Evolutionary conservation across 2,797 vertebrate genomes (phyloP).

Genomic region (Heterohyrax brucei): DNA sequence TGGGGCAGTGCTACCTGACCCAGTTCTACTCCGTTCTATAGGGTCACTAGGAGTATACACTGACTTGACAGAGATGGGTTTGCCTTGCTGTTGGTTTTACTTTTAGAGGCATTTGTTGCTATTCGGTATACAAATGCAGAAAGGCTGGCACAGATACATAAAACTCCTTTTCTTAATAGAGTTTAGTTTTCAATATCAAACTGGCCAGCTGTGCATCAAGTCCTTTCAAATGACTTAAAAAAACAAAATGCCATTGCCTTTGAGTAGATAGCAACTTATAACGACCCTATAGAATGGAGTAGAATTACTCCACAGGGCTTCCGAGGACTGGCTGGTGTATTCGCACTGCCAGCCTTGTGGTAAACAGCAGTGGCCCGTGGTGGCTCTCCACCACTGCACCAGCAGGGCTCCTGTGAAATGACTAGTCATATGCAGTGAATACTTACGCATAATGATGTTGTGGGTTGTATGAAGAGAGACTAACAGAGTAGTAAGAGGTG

Average conservation of each 20-base stretch:
- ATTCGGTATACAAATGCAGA: neutral
- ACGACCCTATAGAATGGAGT: too few species aligned
- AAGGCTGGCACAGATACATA: slow-evolving; percentile 32
- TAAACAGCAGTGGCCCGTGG: too few species aligned
- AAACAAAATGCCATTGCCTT: too few species aligned
- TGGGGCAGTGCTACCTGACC: too few species aligned
- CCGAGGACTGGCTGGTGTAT: too few species aligned
- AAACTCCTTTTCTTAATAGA: slow-evolving; percentile 13
- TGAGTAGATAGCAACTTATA: too few species aligned
- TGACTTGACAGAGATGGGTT: too few species aligned
- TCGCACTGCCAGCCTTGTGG: too few species aligned
- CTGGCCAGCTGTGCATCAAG: neutral
- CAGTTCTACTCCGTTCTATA: too few species aligned
- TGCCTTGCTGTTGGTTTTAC: too few species aligned
- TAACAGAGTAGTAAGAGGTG: neutral
- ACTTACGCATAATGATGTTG: neutral
- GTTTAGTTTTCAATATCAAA: slow-evolving; percentile 20
- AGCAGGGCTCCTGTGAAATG: neutral
- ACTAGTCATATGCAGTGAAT: neutral
- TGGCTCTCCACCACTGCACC: too few species aligned
- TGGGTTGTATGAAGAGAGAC: neutral
- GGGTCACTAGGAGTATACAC: neutral
- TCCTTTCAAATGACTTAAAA: neutral
- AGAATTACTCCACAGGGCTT: too few species aligned
- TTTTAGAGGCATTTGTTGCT: neutral